phyloP scores from a whole-genome alignment of 1,140 invertebrate species.

The Drosophila lini region DNA sequence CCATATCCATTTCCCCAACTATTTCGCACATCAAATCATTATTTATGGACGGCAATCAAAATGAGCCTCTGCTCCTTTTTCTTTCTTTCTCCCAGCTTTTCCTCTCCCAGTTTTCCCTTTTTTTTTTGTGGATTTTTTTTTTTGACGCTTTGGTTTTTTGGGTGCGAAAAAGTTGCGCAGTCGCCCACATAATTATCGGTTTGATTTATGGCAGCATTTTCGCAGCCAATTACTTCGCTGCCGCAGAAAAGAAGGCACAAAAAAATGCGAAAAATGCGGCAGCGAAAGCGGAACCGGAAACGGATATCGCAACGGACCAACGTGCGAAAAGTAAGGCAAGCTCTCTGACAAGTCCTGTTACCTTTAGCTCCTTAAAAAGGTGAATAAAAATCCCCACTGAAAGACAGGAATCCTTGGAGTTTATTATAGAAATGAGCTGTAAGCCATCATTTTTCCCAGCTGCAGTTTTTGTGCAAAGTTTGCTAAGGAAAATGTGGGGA shows the following conservation, averaged over 20 bases:
- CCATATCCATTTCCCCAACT: conserved; percentile 46
- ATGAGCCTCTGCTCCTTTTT: conserved; percentile 15
- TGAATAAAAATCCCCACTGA: neutral
- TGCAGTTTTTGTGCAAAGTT: neutral
- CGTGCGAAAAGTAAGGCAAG: neutral
- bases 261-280: conserved; percentile 9
- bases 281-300: conserved; percentile 43
- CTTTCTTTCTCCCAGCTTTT: neutral
- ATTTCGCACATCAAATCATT: conserved; percentile 78
- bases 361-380: neutral
- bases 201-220: conserved; percentile 81
- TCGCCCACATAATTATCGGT: conserved; percentile 81
- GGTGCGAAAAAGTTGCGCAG: conserved; percentile 57
- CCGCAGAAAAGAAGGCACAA: conserved; percentile 25
- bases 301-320: conserved; percentile 53
- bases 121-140: conserved; percentile 11
- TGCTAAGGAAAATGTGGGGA: too few species aligned
- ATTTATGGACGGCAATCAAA: conserved; percentile 72
- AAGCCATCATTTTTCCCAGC: conserved; percentile 4
- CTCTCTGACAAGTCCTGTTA: neutral
- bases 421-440: neutral
- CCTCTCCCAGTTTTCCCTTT: neutral
- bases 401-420: neutral
- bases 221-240: conserved; percentile 77
- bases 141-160: conserved; percentile 23